Evolutionary conservation across 2,888 invertebrate species (phyloP).

Genomic region (Pheosia gnoma): DNA sequence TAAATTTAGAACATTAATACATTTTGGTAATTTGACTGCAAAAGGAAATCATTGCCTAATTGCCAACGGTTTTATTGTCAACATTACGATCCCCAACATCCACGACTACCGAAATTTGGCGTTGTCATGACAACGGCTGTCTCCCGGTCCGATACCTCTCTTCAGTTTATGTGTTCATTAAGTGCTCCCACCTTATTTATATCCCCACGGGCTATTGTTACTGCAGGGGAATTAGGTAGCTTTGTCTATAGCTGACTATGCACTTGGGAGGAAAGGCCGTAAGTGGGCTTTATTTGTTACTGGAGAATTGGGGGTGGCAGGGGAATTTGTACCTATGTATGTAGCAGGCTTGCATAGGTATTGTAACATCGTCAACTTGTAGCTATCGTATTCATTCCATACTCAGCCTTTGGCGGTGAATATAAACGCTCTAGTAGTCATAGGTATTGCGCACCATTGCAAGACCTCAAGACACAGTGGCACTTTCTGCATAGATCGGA

Average conservation of each 20-base stretch:
- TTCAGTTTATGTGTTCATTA: slow-evolving; percentile 79
- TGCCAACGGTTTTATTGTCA: slow-evolving; percentile 6
- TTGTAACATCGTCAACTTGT: not conserved
- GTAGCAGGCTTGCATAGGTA: not conserved
- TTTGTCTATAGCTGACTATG: slow-evolving; percentile 73
- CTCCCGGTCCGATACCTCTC: slow-evolving; percentile 62
- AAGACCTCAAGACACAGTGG: no score
- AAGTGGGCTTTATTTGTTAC: slow-evolving; percentile 40
- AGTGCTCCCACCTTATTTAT: slow-evolving; percentile 77
- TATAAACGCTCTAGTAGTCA: no score
- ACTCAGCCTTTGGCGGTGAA: no score
- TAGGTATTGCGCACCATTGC: no score
- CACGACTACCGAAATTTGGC: slow-evolving; percentile 18
- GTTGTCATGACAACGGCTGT: slow-evolving; percentile 64
- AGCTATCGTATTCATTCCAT: not conserved
- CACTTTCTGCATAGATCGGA: no score
- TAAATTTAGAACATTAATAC: no score
- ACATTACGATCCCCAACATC: slow-evolving; percentile 22
- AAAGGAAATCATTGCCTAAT: slow-evolving; percentile 6
- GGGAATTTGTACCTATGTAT: not conserved
- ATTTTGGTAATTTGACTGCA: not conserved
- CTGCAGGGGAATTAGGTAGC: slow-evolving; percentile 68
- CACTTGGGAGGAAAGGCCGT: slow-evolving; percentile 43
- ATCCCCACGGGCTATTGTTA: slow-evolving; percentile 72
- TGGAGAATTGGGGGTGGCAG: slow-evolving; percentile 15